phyloP scores from a whole-genome alignment of 2,113 vertebrate genomes.

The Nibea coibor region DNA sequence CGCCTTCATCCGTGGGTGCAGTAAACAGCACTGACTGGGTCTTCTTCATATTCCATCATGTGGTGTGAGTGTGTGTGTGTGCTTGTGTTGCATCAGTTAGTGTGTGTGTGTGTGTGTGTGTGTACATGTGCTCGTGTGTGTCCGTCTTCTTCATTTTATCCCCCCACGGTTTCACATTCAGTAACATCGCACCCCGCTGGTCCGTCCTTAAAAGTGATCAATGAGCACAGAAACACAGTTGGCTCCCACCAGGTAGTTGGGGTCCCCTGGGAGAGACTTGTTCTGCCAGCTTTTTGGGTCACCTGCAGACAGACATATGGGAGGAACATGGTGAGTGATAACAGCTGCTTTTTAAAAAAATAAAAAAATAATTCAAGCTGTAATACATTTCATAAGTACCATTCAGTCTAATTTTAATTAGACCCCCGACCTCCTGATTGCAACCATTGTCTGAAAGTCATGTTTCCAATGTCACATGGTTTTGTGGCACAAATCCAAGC shows the following conservation, averaged over 20 bases:
- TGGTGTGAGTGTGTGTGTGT: slow-evolving; percentile 35
- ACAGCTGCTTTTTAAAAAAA: slow-evolving; percentile 4
- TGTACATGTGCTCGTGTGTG: slow-evolving; percentile 23
- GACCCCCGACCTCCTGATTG: neutral
- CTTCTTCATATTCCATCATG: slow-evolving; percentile 80
- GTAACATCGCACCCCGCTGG: slow-evolving; percentile 80
- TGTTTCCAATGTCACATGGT: neutral
- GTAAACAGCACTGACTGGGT: slow-evolving; percentile 78
- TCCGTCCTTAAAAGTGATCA: slow-evolving; percentile 93
- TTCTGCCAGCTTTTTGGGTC: slow-evolving; percentile 99
- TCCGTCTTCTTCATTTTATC: slow-evolving; percentile 53
- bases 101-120: slow-evolving; percentile 35
- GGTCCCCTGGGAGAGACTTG: slow-evolving; percentile 97
- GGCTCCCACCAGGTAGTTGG: slow-evolving; percentile 98
- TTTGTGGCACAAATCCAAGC: slow-evolving; percentile 32
- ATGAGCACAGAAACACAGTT: slow-evolving; percentile 99
- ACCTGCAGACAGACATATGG: slow-evolving; percentile 84
- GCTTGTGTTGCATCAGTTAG: slow-evolving; percentile 45
- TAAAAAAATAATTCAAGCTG: neutral
- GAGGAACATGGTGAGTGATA: slow-evolving; percentile 3
- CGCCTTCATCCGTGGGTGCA: slow-evolving; percentile 66
- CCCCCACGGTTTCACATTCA: slow-evolving; percentile 84
- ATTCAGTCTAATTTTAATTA: too few species aligned
- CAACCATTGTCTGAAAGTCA: slow-evolving; percentile 6
- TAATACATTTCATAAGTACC: slow-evolving; percentile 8